Evolutionary conservation across 2,888 invertebrate species (phyloP), one percentile per base, ranked within the genome.

Genomic region (Horisme vitalbata): DNA sequence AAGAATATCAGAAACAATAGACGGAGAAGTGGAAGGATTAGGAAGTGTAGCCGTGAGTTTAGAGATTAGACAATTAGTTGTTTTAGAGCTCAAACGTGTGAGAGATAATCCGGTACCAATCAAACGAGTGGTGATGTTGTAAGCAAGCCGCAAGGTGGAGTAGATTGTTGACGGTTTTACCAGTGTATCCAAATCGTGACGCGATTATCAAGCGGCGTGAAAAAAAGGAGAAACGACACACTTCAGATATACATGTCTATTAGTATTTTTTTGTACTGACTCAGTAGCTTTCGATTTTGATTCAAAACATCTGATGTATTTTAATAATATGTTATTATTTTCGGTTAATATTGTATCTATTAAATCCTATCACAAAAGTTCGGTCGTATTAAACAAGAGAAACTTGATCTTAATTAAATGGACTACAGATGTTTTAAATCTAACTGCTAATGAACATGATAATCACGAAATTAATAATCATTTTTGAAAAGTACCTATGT

Each of bases 121-220:
- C 59, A 52, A 65, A 62, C 55, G 58, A 65, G 43, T 56, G 57
- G 57, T 57, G 51, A 39, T 37, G 52, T 50, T 47, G 31, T 56
- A 62, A 44, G 18, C 62, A 70, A 71, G 78, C 64, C 73, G 68
- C 71, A 76, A 52, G 44, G 80, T 78, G 75, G 71, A 74, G 68
- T 72, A 75, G 68, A 68, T 79, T 78, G 75, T 75, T 64, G 75
- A 78, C 74, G 77, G 75, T 79, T 79, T 87, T 88, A 89, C 87
- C 90, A 89, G 89, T 87, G 86, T 90, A 45, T 78, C 87, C 79
- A 83, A 81, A 86, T 74, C 75, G 87, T 89, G 87, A 83, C 86
- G 87, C 82, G 79, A 62, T 65, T 71, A 82, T 86, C 86, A 87
- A 89, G 89, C 89, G 88, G 89, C 89, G 89, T 89, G 89, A 84